Conservation (phyloP, 2,888 invertebrate genomes). For the Lasioglossum morio region DNA sequence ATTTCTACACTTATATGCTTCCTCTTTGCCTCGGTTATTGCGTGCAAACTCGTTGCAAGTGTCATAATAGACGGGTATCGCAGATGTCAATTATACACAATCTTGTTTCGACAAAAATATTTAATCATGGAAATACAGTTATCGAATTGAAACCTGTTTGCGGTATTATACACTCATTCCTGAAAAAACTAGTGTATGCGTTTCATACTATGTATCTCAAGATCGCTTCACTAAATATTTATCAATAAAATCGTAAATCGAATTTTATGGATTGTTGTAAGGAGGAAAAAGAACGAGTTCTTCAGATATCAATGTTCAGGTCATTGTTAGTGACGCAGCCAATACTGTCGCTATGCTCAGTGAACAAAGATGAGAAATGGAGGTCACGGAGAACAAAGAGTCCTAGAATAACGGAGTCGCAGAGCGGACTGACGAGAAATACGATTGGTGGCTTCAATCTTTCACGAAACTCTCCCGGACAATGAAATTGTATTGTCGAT, state of each 20-base stretch:
- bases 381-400: conserved; percentile 4
- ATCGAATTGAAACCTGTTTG: background rate
- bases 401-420: background rate
- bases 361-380: background rate
- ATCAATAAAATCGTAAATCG: background rate
- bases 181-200: background rate
- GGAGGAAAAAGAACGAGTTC: background rate
- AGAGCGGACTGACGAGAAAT: background rate
- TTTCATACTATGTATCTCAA: background rate
- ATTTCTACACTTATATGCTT: background rate
- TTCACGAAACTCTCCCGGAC: background rate
- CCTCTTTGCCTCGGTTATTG: background rate
- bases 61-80: background rate
- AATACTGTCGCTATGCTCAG: background rate
- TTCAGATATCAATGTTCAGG: background rate
- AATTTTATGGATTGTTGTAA: background rate
- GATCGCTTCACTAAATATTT: too few relatives aligned
- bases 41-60: background rate
- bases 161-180: background rate
- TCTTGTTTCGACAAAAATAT: background rate
- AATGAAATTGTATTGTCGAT: conserved; percentile 19
- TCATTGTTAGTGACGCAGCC: background rate
- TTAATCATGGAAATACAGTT: background rate
- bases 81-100: background rate
- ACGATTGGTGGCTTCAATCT: background rate